Conservation (phyloP, 2,113 vertebrate genomes). For the Phodopus roborovskii region DNA sequence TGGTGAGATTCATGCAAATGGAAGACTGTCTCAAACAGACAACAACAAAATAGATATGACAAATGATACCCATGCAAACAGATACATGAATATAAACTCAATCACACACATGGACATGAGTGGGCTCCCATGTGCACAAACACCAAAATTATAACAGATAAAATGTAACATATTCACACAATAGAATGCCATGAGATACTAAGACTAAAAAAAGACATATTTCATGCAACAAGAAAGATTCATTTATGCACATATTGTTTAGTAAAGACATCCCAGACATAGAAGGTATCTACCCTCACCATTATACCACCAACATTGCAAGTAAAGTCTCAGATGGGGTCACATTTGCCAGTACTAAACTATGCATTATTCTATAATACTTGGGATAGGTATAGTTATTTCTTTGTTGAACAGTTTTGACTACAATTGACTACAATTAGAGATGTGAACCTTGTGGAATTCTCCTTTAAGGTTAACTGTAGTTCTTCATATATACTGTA, state of each 20-base stretch:
- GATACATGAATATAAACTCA: neutral
- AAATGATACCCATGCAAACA: neutral
- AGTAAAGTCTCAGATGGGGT: neutral
- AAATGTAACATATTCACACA: neutral
- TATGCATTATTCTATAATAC: neutral
- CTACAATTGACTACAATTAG: neutral
- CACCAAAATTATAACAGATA: neutral
- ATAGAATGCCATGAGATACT: neutral
- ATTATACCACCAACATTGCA: slow-evolving; percentile 86
- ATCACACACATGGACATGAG: neutral
- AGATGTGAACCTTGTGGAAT: neutral
- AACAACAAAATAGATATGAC: neutral
- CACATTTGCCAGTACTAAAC: neutral
- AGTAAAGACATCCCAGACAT: neutral
- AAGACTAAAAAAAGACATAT: neutral
- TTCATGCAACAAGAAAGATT: neutral
- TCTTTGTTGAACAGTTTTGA: neutral
- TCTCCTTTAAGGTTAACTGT: neutral
- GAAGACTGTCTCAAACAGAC: neutral
- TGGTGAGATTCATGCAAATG: neutral
- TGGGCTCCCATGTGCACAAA: no score
- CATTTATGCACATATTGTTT: neutral
- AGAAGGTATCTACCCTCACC: slow-evolving; percentile 89
- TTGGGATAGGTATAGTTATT: neutral
- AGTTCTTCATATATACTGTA: neutral